A percentile compares a stretch with the other conserved stretches of the same genome.
Evolutionary conservation across 64 coral and sea anemone species (phyloP).

Genomic region (Stichodactyla helianthus): DNA sequence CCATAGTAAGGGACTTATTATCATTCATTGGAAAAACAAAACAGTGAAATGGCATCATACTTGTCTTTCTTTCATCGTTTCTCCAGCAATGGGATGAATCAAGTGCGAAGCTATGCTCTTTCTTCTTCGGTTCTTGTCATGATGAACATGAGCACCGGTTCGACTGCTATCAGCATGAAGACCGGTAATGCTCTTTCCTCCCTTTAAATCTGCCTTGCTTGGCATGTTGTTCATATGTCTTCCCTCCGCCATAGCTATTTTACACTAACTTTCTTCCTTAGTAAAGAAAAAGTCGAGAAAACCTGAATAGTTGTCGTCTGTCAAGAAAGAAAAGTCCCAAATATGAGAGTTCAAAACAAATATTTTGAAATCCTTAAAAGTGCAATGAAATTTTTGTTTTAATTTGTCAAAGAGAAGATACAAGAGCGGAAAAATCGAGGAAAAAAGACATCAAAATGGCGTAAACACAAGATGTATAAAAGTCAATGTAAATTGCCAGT

Average conservation of each 20-base stretch:
- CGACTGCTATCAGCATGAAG: not conserved
- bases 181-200: conserved; percentile 3
- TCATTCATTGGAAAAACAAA: not conserved
- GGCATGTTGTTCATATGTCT: not conserved
- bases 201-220: not conserved
- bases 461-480: not conserved
- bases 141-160: not conserved
- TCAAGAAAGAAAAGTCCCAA: not conserved
- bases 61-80: conserved; percentile 87
- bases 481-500: not conserved
- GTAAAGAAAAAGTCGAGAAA: not conserved
- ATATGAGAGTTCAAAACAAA: no score
- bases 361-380: no score
- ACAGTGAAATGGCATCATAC: not conserved
- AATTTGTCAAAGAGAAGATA: not conserved
- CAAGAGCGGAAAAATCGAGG: not conserved
- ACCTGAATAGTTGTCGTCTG: not conserved
- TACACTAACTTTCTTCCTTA: not conserved
- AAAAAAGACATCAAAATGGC: not conserved
- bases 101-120: conserved; percentile 70
- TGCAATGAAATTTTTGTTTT: not conserved
- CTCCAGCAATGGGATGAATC: conserved; percentile 81
- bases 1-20: no score
- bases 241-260: not conserved
- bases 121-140: conserved; percentile 58